Evolutionary conservation across 2,113 vertebrate species (phyloP).

Genomic region (Sapajus apella): DNA sequence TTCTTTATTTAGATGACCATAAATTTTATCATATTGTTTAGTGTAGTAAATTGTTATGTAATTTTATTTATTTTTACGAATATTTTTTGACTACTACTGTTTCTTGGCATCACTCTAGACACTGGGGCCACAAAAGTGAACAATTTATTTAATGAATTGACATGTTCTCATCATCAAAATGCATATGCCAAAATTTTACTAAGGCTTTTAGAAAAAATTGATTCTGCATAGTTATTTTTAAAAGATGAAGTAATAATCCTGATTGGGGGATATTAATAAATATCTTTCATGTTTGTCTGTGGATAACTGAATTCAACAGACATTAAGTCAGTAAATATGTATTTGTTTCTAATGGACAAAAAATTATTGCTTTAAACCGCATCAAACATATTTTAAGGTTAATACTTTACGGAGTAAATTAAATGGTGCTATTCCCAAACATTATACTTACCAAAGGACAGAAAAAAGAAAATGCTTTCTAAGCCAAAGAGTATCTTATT

Average conservation of each 20-base stretch:
- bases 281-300: background rate
- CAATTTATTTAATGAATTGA: slow-evolving; percentile 7
- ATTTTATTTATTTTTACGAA: background rate
- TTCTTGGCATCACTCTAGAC: background rate
- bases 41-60: background rate
- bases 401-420: background rate
- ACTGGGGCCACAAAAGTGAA: background rate
- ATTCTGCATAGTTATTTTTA: background rate
- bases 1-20: background rate
- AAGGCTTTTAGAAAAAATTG: background rate
- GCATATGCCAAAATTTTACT: background rate
- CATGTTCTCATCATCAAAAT: background rate
- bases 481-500: slow-evolving; percentile 6
- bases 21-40: background rate
- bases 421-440: background rate
- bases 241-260: background rate
- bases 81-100: background rate
- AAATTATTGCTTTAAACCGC: background rate
- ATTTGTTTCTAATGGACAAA: background rate
- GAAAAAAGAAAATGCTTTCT: background rate
- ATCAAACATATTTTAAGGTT: background rate
- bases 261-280: background rate
- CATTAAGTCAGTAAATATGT: background rate
- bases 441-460: background rate
- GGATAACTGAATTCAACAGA: background rate